Percentiles rank a stretch among this genome's conserved stretches.
phyloP scores from a whole-genome alignment of 2,888 invertebrate species.

The Nomada hirtipes region DNA sequence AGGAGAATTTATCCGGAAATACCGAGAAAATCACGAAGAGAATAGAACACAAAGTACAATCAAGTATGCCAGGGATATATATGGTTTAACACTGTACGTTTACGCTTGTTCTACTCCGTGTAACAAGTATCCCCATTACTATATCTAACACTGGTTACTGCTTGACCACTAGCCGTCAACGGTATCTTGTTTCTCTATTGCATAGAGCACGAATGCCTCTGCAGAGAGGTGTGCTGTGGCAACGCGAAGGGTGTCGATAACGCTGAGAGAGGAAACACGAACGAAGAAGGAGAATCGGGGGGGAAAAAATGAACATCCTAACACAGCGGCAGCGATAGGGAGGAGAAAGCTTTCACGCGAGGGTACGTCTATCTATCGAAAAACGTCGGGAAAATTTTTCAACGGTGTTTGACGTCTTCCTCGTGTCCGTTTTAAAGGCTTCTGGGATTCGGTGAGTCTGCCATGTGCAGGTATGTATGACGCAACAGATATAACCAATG shows the following conservation, averaged over 20 bases:
- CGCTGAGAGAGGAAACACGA: conserved; percentile 29
- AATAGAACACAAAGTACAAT: not conserved
- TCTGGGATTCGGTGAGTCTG: not conserved
- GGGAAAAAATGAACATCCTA: conserved; percentile 24
- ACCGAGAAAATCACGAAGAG: conserved; percentile 24
- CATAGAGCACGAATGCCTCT: conserved; percentile 32
- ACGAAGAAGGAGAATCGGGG: not conserved
- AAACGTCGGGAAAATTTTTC: conserved; percentile 65
- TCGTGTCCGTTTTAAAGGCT: conserved; percentile 48
- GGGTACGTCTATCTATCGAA: conserved; percentile 73
- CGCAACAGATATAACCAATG: conserved; percentile 7
- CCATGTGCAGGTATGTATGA: conserved; percentile 15
- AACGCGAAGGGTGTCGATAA: conserved; percentile 61
- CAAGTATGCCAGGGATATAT: conserved; percentile 4
- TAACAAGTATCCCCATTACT: conserved; percentile 64
- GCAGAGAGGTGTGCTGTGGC: conserved; percentile 38
- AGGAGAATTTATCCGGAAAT: conserved; percentile 50
- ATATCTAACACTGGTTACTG: conserved; percentile 68
- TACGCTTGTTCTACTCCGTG: conserved; percentile 38
- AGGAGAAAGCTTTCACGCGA: conserved; percentile 1
- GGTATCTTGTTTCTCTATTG: conserved; percentile 74
- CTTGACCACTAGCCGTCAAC: conserved; percentile 65
- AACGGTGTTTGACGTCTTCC: conserved; percentile 63
- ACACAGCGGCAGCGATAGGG: conserved; percentile 1
- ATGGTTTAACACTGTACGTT: conserved; percentile 46